A percentile compares a stretch with the other conserved stretches of the same genome.
Conservation (phyloP, 2,113 vertebrate genomes). For the Myxocyprinus asiaticus region DNA sequence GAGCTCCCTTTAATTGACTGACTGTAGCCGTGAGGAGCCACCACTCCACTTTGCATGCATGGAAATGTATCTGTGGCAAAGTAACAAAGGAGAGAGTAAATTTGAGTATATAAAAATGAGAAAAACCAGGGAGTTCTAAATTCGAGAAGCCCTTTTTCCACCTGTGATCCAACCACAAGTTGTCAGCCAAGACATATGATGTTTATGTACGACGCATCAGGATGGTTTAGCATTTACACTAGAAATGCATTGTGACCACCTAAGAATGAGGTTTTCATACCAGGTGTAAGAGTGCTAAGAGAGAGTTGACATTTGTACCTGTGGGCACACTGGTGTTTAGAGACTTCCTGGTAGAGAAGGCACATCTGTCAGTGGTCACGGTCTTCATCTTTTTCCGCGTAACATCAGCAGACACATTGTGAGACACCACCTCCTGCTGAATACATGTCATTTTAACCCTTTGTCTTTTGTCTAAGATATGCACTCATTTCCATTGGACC, state of each 20-base stretch:
- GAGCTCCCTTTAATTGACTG: conserved; percentile 26
- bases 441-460: conserved; percentile 18
- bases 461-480: neutral
- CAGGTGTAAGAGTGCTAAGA: too few relatives aligned
- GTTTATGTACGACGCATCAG: too few relatives aligned
- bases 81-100: neutral
- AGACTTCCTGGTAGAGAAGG: conserved; percentile 74
- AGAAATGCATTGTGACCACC: too few relatives aligned
- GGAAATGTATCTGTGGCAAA: conserved; percentile 28
- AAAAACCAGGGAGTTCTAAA: neutral
- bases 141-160: neutral
- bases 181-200: too few relatives aligned
- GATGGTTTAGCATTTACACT: too few relatives aligned
- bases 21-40: neutral
- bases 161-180: too few relatives aligned
- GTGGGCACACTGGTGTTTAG: conserved; percentile 76
- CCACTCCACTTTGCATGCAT: conserved; percentile 1
- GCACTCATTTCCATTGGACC: neutral
- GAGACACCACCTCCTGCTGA: conserved; percentile 74
- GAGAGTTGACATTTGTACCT: conserved; percentile 68
- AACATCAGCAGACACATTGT: conserved; percentile 68
- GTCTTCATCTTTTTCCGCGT: conserved; percentile 83
- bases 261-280: too few relatives aligned
- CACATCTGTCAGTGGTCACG: conserved; percentile 66
- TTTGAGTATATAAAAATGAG: neutral